Evolutionary conservation across 2,113 vertebrate species (phyloP).

Genomic region (Petaurus breviceps): DNA sequence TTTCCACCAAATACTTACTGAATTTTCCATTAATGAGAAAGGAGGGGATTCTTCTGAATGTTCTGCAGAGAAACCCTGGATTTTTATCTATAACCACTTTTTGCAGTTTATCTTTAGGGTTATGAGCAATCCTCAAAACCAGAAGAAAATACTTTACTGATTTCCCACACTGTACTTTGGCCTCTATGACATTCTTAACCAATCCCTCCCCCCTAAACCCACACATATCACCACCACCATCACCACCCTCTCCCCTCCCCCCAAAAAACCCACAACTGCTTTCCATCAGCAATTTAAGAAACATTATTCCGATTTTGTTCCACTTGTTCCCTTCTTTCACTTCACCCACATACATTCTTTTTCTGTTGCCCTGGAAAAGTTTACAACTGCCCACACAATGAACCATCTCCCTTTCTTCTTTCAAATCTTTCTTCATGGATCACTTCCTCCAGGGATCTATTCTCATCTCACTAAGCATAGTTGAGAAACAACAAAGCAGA

Average conservation of each 20-base stretch:
- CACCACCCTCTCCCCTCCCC: not conserved
- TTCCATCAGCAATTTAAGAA: not conserved
- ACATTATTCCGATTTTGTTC: not conserved
- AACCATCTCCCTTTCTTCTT: not conserved
- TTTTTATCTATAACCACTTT: not conserved
- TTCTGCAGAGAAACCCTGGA: not conserved
- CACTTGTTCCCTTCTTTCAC: not conserved
- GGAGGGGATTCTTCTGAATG: not conserved
- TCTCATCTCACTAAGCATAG: not conserved
- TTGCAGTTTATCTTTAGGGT: not conserved
- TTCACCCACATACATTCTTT: not conserved
- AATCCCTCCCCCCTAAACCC: not conserved
- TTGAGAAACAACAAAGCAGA: not conserved
- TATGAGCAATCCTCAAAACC: not conserved
- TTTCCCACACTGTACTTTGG: not conserved
- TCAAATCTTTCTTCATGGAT: conserved; percentile 12
- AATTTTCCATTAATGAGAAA: not conserved
- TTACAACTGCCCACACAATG: not conserved
- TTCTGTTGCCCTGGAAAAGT: not conserved
- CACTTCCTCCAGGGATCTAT: conserved; percentile 5
- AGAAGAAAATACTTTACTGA: not conserved
- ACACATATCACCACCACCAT: not conserved
- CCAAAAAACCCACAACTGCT: not conserved
- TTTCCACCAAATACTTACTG: not conserved
- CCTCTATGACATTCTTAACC: not conserved